These are phyloP conservation scores for Oreamnos americanus DNA, from an alignment of 2,113 vertebrate genomes.

Conservation along the genomic window DNA sequence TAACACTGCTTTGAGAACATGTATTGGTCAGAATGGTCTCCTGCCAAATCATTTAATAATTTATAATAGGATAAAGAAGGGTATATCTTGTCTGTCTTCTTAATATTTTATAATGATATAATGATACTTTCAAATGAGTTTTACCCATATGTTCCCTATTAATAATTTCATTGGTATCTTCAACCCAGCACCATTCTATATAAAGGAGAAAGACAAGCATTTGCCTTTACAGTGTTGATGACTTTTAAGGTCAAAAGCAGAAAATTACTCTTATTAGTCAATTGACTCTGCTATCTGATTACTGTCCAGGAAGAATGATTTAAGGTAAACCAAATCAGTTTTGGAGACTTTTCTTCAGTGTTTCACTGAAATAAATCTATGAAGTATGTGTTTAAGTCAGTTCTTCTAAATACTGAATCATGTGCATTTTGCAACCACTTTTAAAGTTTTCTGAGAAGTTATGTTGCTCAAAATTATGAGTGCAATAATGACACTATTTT, in stretches of 20 bases:
- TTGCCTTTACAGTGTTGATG: not conserved
- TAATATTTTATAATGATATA: not conserved
- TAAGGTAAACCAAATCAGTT: not conserved
- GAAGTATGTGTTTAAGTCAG: not conserved
- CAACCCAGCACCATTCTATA: not conserved
- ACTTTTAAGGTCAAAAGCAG: not conserved
- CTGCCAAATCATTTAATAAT: slow-evolving; percentile 15
- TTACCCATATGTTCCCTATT: not conserved
- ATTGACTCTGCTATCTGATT: not conserved
- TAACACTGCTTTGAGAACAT: slow-evolving; percentile 22
- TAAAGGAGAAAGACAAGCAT: not conserved
- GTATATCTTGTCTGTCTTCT: not conserved
- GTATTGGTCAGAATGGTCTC: not conserved
- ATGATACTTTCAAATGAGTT: not conserved
- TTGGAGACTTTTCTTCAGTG: not conserved
- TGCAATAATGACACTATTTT: not conserved
- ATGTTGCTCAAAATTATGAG: not conserved
- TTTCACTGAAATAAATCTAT: not conserved
- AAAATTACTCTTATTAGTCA: not conserved
- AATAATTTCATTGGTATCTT: not conserved
- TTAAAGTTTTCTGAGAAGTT: not conserved
- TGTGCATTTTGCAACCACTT: not conserved
- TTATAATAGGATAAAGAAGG: not conserved
- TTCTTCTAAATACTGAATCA: not conserved
- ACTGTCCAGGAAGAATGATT: not conserved